Conservation (phyloP, 2,888 invertebrate species). For the Plutella xylostella region DNA sequence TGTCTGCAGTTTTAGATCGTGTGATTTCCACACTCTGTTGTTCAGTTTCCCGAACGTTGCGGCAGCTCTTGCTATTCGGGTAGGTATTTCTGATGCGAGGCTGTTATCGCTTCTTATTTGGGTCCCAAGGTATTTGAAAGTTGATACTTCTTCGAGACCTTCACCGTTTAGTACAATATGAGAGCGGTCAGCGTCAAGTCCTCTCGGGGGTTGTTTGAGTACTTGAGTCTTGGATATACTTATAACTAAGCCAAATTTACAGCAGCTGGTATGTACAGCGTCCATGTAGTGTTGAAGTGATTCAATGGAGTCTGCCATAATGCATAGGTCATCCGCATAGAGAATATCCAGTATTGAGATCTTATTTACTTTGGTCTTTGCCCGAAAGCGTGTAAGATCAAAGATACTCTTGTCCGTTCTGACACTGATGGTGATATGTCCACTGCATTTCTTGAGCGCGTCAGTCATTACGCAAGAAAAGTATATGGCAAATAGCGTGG, state of each 20-base stretch:
- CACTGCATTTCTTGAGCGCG: too few species aligned
- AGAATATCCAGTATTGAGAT: not conserved
- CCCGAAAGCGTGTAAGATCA: too few species aligned
- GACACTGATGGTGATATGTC: too few species aligned
- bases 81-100: constrained; percentile 7
- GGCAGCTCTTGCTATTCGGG: constrained; percentile 4
- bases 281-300: constrained; percentile 5
- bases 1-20: constrained; percentile 9
- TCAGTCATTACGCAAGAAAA: too few species aligned
- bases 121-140: constrained; percentile 7
- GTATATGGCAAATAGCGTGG: too few species aligned
- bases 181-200: not conserved
- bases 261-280: constrained; percentile 2
- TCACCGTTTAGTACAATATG: not conserved
- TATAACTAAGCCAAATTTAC: constrained; percentile 10
- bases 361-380: too few species aligned
- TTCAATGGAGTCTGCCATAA: constrained; percentile 8
- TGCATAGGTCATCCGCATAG: constrained; percentile 3
- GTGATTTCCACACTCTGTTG: constrained; percentile 11
- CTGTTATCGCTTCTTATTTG: constrained; percentile 8
- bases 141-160: constrained; percentile 3
- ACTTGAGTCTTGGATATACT: constrained; percentile 9
- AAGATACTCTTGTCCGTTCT: too few species aligned
- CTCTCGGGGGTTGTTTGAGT: constrained; percentile 10
- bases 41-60: constrained; percentile 4